Evolutionary conservation across 2,888 invertebrate genomes (phyloP), one percentile per base, ranked within the genome.

Genomic region (Melieria crassipennis): DNA sequence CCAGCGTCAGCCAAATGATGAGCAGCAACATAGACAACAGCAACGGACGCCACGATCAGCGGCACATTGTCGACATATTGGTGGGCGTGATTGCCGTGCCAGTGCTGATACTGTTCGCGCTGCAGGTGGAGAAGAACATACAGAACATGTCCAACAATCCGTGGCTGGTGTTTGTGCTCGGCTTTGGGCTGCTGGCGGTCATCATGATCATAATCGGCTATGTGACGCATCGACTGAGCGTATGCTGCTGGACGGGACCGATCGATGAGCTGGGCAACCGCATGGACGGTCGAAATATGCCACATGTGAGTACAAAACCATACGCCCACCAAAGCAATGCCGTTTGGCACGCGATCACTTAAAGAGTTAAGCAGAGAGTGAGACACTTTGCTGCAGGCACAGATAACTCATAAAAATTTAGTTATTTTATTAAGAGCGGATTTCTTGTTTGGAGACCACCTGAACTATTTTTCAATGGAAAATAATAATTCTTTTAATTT

Each of bases 181-280:
- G 87, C 30, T 81, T 88, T 67, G 86, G 86, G 10, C 84, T 88
- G 82, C 79, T 88, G 13, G 75, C 86, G 11, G 83, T 88, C 30
- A 86, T 86, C 63, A 79, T 88, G 11, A 80, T 87, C 65, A 86
- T 87, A 68, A 87, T 87, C 68, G 87, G 87, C 71, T 88, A 88
- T 81, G 87, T 87, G 4, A 87, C 87, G 3, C 87, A 87, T 73
- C 84, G 88, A 65, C 84, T 88, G 83, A 87, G 88, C 57, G 84
- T 87, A 10, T 88, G 87, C 77, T 80, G 87, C 56, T 87, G 88
- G 87, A 82, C 86, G 6, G 87, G 87, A 11, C 86, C 86, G 64
- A 82, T 85, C 50, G 86, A 86, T 67, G 86, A 85, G 75, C 75
- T 82, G 42, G 83, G 83, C 69, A 83, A 82, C 74, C 78, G 81